Conservation (phyloP, 2,888 invertebrate genomes). For the Chaetoderma sp. region DNA sequence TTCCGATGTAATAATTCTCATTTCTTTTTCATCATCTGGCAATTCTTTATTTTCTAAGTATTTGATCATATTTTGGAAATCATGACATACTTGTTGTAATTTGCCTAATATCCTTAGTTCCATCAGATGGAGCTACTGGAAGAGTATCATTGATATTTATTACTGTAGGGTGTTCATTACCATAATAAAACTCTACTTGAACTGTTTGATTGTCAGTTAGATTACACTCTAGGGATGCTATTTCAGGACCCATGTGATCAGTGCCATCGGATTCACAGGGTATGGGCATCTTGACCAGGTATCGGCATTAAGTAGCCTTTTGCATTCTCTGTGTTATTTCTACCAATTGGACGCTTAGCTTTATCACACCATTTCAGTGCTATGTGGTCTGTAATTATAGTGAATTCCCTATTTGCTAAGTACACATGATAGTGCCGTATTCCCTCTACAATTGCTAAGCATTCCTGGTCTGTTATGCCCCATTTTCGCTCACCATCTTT, state of each 20-base stretch:
- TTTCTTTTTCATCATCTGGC: slow-evolving; percentile 21
- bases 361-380: slow-evolving; percentile 24
- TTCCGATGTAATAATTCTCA: slow-evolving; percentile 9
- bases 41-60: slow-evolving; percentile 19
- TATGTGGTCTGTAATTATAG: slow-evolving; percentile 32
- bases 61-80: slow-evolving; percentile 8
- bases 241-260: neutral
- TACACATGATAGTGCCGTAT: slow-evolving; percentile 30
- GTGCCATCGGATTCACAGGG: too few species aligned
- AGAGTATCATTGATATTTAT: too few species aligned
- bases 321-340: too few species aligned
- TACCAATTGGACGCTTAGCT: too few species aligned
- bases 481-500: slow-evolving; percentile 23
- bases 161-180: neutral
- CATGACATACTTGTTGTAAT: slow-evolving; percentile 23
- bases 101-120: too few species aligned
- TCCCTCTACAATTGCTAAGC: slow-evolving; percentile 35
- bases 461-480: slow-evolving; percentile 31
- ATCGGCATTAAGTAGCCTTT: slow-evolving; percentile 31
- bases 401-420: slow-evolving; percentile 24
- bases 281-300: slow-evolving; percentile 9
- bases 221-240: neutral
- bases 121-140: too few species aligned
- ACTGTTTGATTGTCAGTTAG: neutral
- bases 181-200: neutral